Base-by-base conservation (phyloP, 2,888 invertebrate species). In the Erannis defoliaria region DNA sequence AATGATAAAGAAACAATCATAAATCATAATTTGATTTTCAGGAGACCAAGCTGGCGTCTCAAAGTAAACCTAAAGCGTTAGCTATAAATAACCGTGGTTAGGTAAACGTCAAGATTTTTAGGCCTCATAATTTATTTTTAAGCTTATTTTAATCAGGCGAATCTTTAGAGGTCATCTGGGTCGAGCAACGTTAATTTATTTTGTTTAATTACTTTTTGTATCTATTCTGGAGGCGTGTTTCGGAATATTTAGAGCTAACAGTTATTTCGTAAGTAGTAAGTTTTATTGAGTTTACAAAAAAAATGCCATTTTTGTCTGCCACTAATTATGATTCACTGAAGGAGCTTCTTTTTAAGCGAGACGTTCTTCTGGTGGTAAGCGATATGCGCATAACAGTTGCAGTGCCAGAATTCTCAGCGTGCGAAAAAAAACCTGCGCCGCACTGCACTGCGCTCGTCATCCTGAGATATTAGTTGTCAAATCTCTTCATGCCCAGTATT, bases 161-260 rank as follows among this genome's bases (percentile, higher is more conserved):
- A 62, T 66, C 64, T 68, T 57, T 5, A 40, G 33, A 57, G 64
- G 66, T 67, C 60, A 64, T 46, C 48, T 18, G 56, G 50, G 60
- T 62, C 48, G 60, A 64, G 62, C 55, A 14, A 61, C 56, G 55
- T 51, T 62, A 67, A 72, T 72, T 70, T 67, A 66, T 68, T 68
- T 66, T 64, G 64, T 66, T 68, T 70, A 68, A 67, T 68, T 63
- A 70, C 67, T 14, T 65, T 67, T 60, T 55, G 56, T 56, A 61
- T 56, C 55, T 56, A 26, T 56, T 33, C 51, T 33, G 43, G 51
- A 55, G 33, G 59, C 43, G 46, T 55, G 2, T 62, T 57, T 62
- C 31, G 33, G 23, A 16, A 6, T 4, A 33, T 42, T 31, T 23
- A 26, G 14, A 29, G 40, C n/a, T 14, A 29, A 45, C n/a, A 10